Base-by-base conservation (phyloP, 2,113 vertebrate species). In the Saguinus imperator region DNA sequence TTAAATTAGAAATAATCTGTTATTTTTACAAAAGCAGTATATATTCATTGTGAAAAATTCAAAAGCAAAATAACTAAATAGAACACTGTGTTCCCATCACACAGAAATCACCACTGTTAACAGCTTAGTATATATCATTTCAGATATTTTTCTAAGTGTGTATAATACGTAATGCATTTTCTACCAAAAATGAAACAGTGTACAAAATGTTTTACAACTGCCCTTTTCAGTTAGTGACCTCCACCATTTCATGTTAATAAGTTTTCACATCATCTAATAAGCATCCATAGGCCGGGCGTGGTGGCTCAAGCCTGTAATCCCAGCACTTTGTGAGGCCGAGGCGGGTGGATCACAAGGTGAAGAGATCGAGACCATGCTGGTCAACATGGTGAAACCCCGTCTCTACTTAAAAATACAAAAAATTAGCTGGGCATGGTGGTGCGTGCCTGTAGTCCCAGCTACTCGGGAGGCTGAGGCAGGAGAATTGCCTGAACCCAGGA, bases 181-280 rank as follows among this genome's bases (percentile, higher is more conserved):
- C 35, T 77, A 64, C 82, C 77, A 80, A 86, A 96, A 86, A 40
- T 89, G 37, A 58, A 79, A 94, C 27, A n/a, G 9, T 73, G 25
- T 57, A 45, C 25, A 16, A 52, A 45, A 70, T 48, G 32, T 18
- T 89, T 94, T 85, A 25, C 43, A 91, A 80, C 55, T 95, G n/a
- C 11, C 68, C 61, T 86, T 89, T 37, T 85, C 16, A 43, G 61
- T 86, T 94, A 55, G 40, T 70, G 25, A 77, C 35, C 14, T 94
- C 58, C 23, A n/a, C n/a, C 29, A 85, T 73, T 73, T 11, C 77
- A 82, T 25, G 1, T 55, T 70, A 64, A 57, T 55, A 87, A 90
- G 45, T 81, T 83, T 96, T 86, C 43, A 55, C 68, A 52, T 91
- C 27, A 85, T 96, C 73, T 79, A 89, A 95, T 43, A 79, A 17